Percentiles rank a stretch among this genome's conserved stretches.
phyloP scores from a whole-genome alignment of 2,113 vertebrate species.

The Acanthisitta chloris region DNA sequence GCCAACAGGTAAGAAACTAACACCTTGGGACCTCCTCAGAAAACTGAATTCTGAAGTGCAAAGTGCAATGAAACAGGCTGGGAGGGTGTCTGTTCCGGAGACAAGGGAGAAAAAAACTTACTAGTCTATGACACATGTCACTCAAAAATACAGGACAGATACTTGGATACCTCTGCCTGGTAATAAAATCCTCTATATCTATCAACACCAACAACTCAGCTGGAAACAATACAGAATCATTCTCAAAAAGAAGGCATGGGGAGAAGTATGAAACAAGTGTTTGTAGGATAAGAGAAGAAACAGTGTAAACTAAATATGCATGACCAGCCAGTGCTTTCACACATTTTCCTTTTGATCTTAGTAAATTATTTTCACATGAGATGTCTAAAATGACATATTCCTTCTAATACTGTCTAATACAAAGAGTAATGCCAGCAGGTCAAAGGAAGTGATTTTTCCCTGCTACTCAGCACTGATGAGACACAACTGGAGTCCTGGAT shows the following conservation, averaged over 20 bases:
- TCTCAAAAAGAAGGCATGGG: not conserved
- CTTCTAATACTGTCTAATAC: not conserved
- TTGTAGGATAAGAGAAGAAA: not conserved
- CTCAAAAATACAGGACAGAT: not conserved
- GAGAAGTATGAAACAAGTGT: not conserved
- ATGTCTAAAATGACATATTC: not conserved
- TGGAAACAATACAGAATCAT: not conserved
- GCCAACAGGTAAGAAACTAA: not conserved
- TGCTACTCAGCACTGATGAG: not conserved
- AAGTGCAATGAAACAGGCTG: not conserved
- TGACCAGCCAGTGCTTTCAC: not conserved
- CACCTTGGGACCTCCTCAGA: not conserved
- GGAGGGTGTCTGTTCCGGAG: not conserved
- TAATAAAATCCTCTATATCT: not conserved
- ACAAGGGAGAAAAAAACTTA: not conserved
- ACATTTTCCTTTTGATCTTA: not conserved
- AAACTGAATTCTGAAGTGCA: not conserved
- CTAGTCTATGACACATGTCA: not conserved
- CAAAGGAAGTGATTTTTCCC: not conserved
- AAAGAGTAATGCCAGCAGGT: not conserved
- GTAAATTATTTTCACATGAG: not conserved
- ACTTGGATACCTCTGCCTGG: not conserved
- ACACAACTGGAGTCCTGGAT: not conserved
- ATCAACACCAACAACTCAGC: not conserved
- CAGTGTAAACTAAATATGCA: accelerated